Percentiles rank a stretch among this genome's conserved stretches.
Evolutionary conservation across 2,113 vertebrate genomes (phyloP).

Genomic region (Oceanodroma tethys): DNA sequence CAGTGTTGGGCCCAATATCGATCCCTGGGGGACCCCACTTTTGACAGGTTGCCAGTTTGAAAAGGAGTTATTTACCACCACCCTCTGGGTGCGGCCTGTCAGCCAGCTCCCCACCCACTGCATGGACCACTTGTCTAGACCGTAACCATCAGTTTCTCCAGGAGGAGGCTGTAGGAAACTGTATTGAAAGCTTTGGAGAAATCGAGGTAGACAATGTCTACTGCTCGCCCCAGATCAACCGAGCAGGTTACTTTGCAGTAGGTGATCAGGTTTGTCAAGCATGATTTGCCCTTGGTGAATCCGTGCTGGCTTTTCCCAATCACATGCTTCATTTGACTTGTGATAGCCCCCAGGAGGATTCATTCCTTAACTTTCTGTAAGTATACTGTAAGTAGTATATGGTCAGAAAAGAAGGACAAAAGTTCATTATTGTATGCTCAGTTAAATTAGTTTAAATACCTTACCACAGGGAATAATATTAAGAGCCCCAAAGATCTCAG

Average conservation of each 20-base stretch:
- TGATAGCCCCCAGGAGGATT: background rate
- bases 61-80: background rate
- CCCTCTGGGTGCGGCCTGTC: too few species aligned
- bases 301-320: background rate
- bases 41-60: background rate
- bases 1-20: too few species aligned
- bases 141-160: background rate
- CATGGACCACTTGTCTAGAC: background rate
- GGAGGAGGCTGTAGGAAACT: background rate
- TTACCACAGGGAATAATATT: background rate
- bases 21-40: background rate
- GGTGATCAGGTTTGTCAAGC: background rate
- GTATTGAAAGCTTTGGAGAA: background rate
- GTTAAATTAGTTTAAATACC: background rate
- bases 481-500: background rate
- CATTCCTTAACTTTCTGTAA: background rate
- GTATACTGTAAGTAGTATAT: too few species aligned
- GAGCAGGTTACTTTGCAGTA: background rate
- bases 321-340: background rate
- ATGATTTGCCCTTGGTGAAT: background rate
- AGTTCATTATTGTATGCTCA: background rate
- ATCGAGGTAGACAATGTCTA: background rate
- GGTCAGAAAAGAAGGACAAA: background rate
- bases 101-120: background rate
- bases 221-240: background rate